A percentile compares a stretch with the other conserved stretches of the same genome.
Conservation (phyloP, 2,888 invertebrate species). For the Rambutsinella grinnellia region DNA sequence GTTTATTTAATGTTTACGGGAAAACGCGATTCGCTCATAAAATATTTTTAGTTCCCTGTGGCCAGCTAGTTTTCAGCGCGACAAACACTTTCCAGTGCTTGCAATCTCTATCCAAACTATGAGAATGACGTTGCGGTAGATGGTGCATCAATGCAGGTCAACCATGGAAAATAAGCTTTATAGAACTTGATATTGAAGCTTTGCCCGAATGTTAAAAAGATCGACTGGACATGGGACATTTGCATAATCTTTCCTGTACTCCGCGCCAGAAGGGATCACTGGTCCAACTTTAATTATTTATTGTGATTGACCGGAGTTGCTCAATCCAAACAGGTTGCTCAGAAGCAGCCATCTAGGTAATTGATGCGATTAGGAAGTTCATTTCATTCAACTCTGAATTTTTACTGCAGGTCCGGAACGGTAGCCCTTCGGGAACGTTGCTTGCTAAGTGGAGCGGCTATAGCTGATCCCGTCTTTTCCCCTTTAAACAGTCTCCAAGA, state of each 20-base stretch:
- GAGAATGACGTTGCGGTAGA: conserved; percentile 73
- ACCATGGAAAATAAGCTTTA: conserved; percentile 71
- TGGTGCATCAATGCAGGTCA: conserved; percentile 72
- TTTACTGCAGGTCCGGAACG: conserved; percentile 72
- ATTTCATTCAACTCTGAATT: background rate
- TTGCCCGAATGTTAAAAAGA: conserved; percentile 72
- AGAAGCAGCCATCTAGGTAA: conserved; percentile 68
- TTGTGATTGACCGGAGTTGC: too few relatives aligned
- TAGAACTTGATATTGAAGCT: conserved; percentile 73
- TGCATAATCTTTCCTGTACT: conserved; percentile 55
- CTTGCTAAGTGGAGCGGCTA: conserved; percentile 70
- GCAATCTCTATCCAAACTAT: conserved; percentile 77
- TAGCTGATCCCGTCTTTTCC: conserved; percentile 79
- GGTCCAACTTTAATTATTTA: conserved; percentile 61
- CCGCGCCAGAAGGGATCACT: conserved; percentile 58
- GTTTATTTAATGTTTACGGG: too few relatives aligned
- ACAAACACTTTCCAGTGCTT: conserved; percentile 70
- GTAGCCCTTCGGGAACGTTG: conserved; percentile 68
- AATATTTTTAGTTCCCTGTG: conserved; percentile 73
- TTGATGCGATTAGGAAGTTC: too few relatives aligned
- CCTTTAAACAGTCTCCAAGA: conserved; percentile 72
- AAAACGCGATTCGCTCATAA: too few relatives aligned
- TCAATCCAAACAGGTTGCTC: conserved; percentile 67
- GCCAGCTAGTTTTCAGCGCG: conserved; percentile 70
- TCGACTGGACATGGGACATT: conserved; percentile 71